These are phyloP conservation scores for Enteromius anoplus DNA, from an alignment of 2,797 vertebrate species.

Conservation along the genomic window DNA sequence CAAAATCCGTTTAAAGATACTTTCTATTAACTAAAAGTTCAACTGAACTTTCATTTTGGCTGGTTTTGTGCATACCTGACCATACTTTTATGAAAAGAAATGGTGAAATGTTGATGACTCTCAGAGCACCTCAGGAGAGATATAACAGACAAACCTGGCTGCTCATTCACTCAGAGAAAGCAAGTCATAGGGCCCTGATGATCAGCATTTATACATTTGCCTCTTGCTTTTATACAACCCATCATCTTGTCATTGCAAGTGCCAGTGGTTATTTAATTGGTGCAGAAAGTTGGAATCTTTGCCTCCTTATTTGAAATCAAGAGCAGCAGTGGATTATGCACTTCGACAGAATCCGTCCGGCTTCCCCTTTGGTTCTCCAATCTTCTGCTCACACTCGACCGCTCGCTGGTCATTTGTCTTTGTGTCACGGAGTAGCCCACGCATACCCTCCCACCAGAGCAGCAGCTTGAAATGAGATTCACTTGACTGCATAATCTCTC, in stretches of 20 bases:
- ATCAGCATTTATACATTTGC: background rate
- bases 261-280: background rate
- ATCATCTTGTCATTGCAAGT: background rate
- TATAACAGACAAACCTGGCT: background rate
- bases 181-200: background rate
- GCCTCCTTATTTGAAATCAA: background rate
- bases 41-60: too few species aligned
- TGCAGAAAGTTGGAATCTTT: background rate
- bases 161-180: background rate
- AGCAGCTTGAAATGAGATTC: slow-evolving; percentile 79
- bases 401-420: slow-evolving; percentile 70
- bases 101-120: too few species aligned
- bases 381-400: slow-evolving; percentile 23
- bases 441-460: slow-evolving; percentile 59
- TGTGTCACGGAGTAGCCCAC: slow-evolving; percentile 60
- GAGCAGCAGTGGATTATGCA: slow-evolving; percentile 25
- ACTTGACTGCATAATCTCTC: slow-evolving; percentile 76
- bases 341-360: background rate
- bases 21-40: too few species aligned
- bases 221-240: background rate
- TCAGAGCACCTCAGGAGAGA: too few species aligned
- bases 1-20: too few species aligned
- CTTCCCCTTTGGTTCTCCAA: slow-evolving; percentile 5
- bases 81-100: too few species aligned
- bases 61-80: too few species aligned